Evolutionary conservation across 2,113 vertebrate genomes (phyloP), one percentile per base, ranked within the genome.

Genomic region (Platycercus adscitus): DNA sequence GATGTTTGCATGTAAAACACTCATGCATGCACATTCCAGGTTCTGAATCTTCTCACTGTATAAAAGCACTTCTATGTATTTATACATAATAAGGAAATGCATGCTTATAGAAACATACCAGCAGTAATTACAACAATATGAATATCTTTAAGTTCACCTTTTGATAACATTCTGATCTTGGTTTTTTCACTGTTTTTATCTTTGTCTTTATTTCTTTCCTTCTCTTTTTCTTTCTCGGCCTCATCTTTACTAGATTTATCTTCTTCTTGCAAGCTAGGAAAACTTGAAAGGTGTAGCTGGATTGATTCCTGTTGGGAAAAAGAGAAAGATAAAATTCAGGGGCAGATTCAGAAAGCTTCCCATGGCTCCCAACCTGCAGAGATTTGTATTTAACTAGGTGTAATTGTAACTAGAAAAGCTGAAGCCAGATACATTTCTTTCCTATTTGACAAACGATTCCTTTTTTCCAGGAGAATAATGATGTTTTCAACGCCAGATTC

Each of bases 141-240:
- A 97, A 90, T 41, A 78, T 56, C 94, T 94, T 94, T 63, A 90
- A 93, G 77, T 97, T 98, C 97, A 99, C 99, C 99, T 99, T 99
- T 99, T 93, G 99, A 98, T 95, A 98, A 97, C 96, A 98, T 98
- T 96, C 97, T 97, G 95, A 98, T 99, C 98, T 99, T 99, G 98
- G 60, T 94, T 92, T 98, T 98, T 97, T 98, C 98, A 96, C 91
- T 97, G 95, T 93, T 96, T 98, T 98, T 98, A 96, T 98, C 95
- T 95, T 95, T 94, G 39, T 98, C 98, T 94, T 98, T 98, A 97
- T 97, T 98, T 97, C 98, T 98, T 96, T 98, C 98, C 97, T 98
- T 98, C 63, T 98, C 98, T 86, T 98, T 98, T 95, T 98, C 98
- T 97, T 98, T 98, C 64, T 99, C 98, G 37, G 97, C 98, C 90